Conservation (phyloP, 2,888 invertebrate genomes). For the Lochmaea crataegi region DNA sequence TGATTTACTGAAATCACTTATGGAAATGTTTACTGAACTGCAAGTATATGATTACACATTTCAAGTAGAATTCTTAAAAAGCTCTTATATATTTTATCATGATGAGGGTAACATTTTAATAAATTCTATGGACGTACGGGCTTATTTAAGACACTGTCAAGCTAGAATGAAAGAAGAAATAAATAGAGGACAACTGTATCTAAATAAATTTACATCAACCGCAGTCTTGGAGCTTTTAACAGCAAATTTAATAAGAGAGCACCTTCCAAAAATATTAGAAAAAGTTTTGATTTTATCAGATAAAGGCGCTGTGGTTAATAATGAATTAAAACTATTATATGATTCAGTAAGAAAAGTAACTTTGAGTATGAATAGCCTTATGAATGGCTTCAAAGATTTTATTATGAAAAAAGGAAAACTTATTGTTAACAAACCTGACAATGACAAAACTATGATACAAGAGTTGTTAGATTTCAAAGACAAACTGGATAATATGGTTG, state of each 20-base stretch:
- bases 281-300: conserved; percentile 90
- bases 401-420: conserved; percentile 94
- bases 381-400: conserved; percentile 87
- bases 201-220: conserved; percentile 89
- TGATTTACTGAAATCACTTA: conserved; percentile 87
- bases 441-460: conserved; percentile 93
- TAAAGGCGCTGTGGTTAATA: conserved; percentile 76
- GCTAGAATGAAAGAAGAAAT: conserved; percentile 91
- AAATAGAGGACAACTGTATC: conserved; percentile 80
- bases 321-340: conserved; percentile 88
- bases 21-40: conserved; percentile 93
- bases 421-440: conserved; percentile 88
- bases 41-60: conserved; percentile 90
- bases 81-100: conserved; percentile 89
- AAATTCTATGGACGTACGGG: conserved; percentile 88
- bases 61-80: conserved; percentile 85
- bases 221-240: conserved; percentile 88
- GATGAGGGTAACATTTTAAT: conserved; percentile 90
- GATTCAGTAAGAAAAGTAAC: conserved; percentile 86
- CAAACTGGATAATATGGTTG: conserved; percentile 91
- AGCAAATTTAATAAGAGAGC: conserved; percentile 88
- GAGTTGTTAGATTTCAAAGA: conserved; percentile 96
- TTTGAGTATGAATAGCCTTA: conserved; percentile 87
- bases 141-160: conserved; percentile 77
- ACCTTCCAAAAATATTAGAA: conserved; percentile 84